Base-by-base conservation (phyloP, 2,113 vertebrate species). In the Centrocercus urophasianus region DNA sequence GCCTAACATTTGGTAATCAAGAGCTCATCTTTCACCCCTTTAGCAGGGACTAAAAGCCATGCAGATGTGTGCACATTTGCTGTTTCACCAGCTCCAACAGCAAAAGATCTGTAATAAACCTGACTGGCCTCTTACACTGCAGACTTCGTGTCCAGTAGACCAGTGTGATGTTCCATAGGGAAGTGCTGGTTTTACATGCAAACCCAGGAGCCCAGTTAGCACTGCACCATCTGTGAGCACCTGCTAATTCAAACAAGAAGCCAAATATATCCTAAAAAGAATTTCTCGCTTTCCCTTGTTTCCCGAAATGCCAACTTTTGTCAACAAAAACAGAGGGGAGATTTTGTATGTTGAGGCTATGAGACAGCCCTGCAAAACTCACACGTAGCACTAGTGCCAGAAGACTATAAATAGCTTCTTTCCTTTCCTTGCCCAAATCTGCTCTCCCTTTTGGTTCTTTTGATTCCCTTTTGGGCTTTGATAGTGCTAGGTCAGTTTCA, bases 201-300 rank as follows among this genome's bases (percentile, higher is more conserved):
- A 81, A 78, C 5, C 24, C 50, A 71, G 34, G 25, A 86, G 64
- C 21, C 8, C 72, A 59, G 0, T 8, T 27, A 84, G 45, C 56
- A 50, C 1, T 2, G 42, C 40, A 36, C 0, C 0, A 50, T 45
- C 59, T 36, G 59, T 24, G 20, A 75, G 47, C 47, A 47, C 7
- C 80, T 65, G 72, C 56, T 72, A 69, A 13, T 30, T 7, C 40
- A 90, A 57, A 48, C 12, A 42, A 63, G 50, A 48, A 67, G 28
- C 34, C 43, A 56, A 71, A 66, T 15, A 13, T 18, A 52, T 27
- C 32, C 50, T 40, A 32, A 86, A 86, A 48, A 43, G 36, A 54
- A 48, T 24, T 72, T 64, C 38, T 45, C 16, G 9, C 48, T 34
- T 71, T 52, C 61, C 38, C 25, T 38, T 52, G 34, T 52, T 52